Base-by-base conservation (phyloP, 2,888 invertebrate species). In the Anticlea derivata region DNA sequence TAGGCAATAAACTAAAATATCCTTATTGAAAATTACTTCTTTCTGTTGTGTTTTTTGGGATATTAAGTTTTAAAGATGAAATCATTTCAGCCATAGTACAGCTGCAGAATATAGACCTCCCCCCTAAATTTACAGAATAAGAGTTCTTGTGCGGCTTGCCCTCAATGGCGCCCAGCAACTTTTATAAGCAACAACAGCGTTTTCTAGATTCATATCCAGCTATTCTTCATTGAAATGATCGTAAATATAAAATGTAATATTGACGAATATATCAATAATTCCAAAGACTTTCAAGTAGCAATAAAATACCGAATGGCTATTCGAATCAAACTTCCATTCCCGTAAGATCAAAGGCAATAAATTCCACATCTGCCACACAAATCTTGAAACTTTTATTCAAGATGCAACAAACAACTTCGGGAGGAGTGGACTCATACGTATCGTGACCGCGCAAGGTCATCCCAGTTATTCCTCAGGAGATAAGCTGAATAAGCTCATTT, bases 401-500 rank as follows among this genome's bases (percentile, higher is more conserved):
- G 52, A 57, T 59, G 53, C 61, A 53, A 57, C 57, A 57, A 57
- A 61, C 63, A 64, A 66, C 59, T 55, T 61, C 55, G 58, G 53
- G 57, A 60, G 54, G 40, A 49, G 52, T 49, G 47, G 38, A 50
- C 52, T 55, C 52, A 37, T 58, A 59, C 51, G 51, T 51, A 52
- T 44, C 46, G 37, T 58, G 60, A 56, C 55, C 58, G 51, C 37
- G 41, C 67, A 70, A 67, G 69, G 71, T 66, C 67, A 56, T 51
- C 51, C 52, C 55, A 55, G 56, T 61, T 60, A 63, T 63, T 64
- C 61, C 60, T 62, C 69, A 61, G 46, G 60, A 67, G 63, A 66
- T 68, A 60, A 60, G 50, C 56, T 38, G 63, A 58, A 57, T 58
- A 53, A 56, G 47, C 54, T 48, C 53, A 45, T 37, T 35, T 51